phyloP scores from a whole-genome alignment of 2,888 invertebrate genomes.

The Tromatobia lineatoria region DNA sequence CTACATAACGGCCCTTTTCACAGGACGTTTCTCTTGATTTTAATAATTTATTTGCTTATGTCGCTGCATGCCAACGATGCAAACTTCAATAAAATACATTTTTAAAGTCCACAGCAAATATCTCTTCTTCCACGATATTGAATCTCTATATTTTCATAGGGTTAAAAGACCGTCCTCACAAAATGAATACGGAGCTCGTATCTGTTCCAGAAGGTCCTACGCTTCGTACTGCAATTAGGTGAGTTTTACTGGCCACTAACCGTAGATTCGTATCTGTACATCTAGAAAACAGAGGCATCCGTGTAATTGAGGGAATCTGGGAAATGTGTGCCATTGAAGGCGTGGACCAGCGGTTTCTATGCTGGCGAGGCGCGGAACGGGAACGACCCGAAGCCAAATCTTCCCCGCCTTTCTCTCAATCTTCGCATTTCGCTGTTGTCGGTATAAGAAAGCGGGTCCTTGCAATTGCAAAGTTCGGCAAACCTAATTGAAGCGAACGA shows the following conservation, averaged over 20 bases:
- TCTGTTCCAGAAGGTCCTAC: too few species aligned
- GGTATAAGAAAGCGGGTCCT: slow-evolving; percentile 52
- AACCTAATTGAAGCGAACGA: slow-evolving; percentile 75
- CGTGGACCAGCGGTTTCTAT: slow-evolving; percentile 5
- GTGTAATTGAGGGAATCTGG: slow-evolving; percentile 52
- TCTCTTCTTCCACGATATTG: too few species aligned
- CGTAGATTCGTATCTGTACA: too few species aligned
- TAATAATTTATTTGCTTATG: too few species aligned
- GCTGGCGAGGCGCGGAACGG: slow-evolving; percentile 10
- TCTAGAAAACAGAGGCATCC: slow-evolving; percentile 17
- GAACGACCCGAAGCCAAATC: slow-evolving; percentile 55
- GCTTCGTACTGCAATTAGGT: not conserved
- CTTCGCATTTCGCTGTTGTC: slow-evolving; percentile 21
- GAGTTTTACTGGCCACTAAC: not conserved
- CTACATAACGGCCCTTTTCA: too few species aligned
- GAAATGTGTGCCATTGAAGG: slow-evolving; percentile 21
- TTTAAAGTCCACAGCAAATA: too few species aligned
- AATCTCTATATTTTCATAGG: too few species aligned
- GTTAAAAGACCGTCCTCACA: too few species aligned
- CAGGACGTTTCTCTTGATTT: too few species aligned
- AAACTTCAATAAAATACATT: too few species aligned
- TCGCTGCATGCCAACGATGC: too few species aligned
- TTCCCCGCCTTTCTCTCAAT: slow-evolving; percentile 44
- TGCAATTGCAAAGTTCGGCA: slow-evolving; percentile 72
- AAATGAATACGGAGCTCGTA: too few species aligned